Evolutionary conservation across 1,140 invertebrate genomes (phyloP).

Genomic region (Drosophila repleta): DNA sequence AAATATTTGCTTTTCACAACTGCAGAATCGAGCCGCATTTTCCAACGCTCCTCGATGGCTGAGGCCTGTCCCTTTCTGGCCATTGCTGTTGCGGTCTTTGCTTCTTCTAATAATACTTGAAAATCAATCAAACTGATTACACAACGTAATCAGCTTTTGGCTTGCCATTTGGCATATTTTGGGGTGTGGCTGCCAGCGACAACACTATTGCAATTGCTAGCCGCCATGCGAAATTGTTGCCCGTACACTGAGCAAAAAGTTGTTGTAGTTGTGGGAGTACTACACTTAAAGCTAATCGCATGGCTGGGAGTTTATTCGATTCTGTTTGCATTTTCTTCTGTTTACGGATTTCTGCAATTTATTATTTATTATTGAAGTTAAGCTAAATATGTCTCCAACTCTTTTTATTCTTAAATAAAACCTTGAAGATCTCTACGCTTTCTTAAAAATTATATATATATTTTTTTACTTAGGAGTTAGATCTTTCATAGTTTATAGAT

Average conservation of each 20-base stretch:
- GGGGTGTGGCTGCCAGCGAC: constrained; percentile 29
- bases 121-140: constrained; percentile 68
- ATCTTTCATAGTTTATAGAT: too few species aligned
- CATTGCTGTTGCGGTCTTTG: neutral
- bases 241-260: constrained; percentile 4
- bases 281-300: neutral
- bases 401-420: too few species aligned
- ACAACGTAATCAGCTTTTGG: constrained; percentile 44
- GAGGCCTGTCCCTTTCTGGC: constrained; percentile 27
- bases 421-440: too few species aligned
- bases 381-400: too few species aligned
- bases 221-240: constrained; percentile 34
- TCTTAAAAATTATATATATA: too few species aligned
- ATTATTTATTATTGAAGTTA: too few species aligned
- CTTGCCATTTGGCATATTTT: constrained; percentile 19
- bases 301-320: too few species aligned
- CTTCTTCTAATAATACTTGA: constrained; percentile 39
- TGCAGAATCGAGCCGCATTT: neutral
- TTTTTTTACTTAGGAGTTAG: too few species aligned
- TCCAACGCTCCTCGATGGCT: constrained; percentile 11
- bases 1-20: constrained; percentile 60
- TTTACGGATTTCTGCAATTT: too few species aligned
- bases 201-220: neutral
- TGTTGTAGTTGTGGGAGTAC: neutral
- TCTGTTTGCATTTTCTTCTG: too few species aligned